Conservation (phyloP, 2,888 invertebrate genomes). For the Caenorhabditis sulstoni region DNA sequence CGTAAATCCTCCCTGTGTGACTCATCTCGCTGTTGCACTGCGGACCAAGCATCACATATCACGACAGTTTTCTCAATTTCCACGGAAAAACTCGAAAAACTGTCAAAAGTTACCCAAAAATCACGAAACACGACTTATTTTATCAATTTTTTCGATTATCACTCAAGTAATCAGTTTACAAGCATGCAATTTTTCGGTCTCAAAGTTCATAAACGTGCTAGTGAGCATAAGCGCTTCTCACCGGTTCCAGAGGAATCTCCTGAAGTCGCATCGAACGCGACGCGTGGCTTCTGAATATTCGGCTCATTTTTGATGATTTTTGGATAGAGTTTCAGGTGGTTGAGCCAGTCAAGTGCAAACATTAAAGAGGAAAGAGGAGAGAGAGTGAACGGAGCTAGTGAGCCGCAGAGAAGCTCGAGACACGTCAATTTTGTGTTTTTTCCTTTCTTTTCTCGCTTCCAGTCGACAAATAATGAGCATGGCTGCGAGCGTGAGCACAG, state of each 20-base stretch:
- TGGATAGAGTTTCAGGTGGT: background rate
- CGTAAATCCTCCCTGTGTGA: conserved; percentile 33
- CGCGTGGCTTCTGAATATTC: conserved; percentile 48
- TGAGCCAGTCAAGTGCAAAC: conserved; percentile 15
- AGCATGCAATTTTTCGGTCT: background rate
- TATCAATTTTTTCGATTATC: conserved; percentile 5
- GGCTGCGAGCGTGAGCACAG: background rate
- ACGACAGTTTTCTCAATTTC: conserved; percentile 26
- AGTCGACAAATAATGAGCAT: conserved; percentile 19
- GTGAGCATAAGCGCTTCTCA: background rate
- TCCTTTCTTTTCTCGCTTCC: conserved; percentile 12
- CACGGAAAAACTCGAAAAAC: background rate
- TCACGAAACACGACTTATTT: background rate
- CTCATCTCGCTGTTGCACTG: conserved; percentile 15
- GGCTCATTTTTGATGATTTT: conserved; percentile 29
- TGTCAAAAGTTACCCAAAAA: conserved; percentile 5
- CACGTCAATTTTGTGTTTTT: conserved; percentile 37
- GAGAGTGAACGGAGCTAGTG: conserved; percentile 3
- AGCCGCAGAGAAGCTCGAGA: conserved; percentile 15
- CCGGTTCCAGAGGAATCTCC: conserved; percentile 38
- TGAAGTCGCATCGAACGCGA: conserved; percentile 20
- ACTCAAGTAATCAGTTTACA: conserved; percentile 2
- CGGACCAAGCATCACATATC: conserved; percentile 11
- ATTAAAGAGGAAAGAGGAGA: conserved; percentile 6
- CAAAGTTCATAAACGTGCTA: background rate